A percentile compares a stretch with the other conserved stretches of the same genome.
Conservation (phyloP, 1,140 invertebrate species). For the Limonius californicus region DNA sequence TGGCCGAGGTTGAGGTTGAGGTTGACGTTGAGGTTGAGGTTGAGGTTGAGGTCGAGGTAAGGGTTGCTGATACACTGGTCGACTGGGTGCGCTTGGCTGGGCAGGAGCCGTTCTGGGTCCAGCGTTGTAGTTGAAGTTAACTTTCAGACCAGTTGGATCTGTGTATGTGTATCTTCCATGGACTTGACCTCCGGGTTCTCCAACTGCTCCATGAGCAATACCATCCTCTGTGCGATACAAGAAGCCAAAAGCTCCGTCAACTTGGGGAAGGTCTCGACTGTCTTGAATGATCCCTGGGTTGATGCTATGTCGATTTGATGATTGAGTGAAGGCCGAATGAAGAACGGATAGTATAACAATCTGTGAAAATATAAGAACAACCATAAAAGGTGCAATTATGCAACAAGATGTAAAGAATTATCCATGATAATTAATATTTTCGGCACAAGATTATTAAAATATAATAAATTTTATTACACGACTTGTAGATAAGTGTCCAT, state of each 20-base stretch:
- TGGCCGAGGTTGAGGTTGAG: background rate
- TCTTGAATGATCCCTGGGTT: slow-evolving; percentile 38
- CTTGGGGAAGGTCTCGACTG: slow-evolving; percentile 34
- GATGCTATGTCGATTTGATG: background rate
- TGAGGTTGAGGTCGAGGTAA: background rate
- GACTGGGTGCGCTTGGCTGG: background rate
- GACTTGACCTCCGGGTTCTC: slow-evolving; percentile 38
- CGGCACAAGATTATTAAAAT: no score
- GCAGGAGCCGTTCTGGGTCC: slow-evolving; percentile 34
- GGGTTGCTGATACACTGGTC: background rate
- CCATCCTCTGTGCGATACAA: slow-evolving; percentile 45
- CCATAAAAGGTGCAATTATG: no score
- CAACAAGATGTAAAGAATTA: no score
- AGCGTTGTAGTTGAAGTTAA: slow-evolving; percentile 44
- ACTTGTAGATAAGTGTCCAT: no score
- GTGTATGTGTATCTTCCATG: slow-evolving; percentile 44
- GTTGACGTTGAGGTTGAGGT: background rate
- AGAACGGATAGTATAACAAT: no score
- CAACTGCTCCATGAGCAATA: slow-evolving; percentile 42
- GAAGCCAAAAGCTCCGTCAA: slow-evolving; percentile 41
- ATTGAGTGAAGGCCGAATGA: background rate
- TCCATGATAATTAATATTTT: no score
- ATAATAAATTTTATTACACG: no score
- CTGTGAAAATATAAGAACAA: no score
- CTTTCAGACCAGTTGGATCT: slow-evolving; percentile 46